These are phyloP conservation scores for Habropoda laboriosa DNA, from an alignment of 1,140 invertebrate genomes.

Conservation along the genomic window DNA sequence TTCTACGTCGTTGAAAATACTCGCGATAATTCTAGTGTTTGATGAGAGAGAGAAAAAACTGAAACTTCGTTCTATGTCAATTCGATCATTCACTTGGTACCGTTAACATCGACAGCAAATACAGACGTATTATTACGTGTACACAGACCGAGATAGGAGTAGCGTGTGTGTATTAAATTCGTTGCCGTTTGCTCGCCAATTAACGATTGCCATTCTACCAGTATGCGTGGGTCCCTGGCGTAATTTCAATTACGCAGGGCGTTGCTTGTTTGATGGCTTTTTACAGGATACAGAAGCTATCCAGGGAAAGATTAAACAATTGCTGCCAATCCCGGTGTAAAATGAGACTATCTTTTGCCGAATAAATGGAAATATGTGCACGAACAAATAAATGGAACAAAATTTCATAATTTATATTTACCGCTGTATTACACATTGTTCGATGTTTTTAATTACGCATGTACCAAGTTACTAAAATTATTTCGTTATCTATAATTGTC, in stretches of 20 bases:
- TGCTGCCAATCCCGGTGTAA: background rate
- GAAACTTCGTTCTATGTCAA: conserved; percentile 3
- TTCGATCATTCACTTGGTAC: conserved; percentile 23
- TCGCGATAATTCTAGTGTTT: background rate
- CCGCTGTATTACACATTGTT: too few species aligned
- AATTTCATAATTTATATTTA: too few species aligned
- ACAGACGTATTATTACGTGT: conserved; percentile 44
- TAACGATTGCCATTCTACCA: conserved; percentile 51
- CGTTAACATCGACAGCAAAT: conserved; percentile 37
- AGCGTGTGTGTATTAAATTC: conserved; percentile 56
- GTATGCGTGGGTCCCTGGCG: conserved; percentile 5
- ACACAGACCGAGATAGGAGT: conserved; percentile 31
- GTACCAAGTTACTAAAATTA: too few species aligned
- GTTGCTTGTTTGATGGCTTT: conserved; percentile 30
- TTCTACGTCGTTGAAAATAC: background rate
- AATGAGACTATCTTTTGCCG: background rate
- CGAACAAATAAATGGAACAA: background rate
- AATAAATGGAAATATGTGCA: background rate
- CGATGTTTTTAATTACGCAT: too few species aligned
- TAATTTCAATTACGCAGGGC: conserved; percentile 48
- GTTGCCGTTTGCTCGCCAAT: conserved; percentile 57
- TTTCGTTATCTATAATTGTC: too few species aligned
- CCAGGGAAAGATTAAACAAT: conserved; percentile 41
- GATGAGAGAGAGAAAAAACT: background rate
- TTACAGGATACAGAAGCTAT: background rate